A percentile compares a stretch with the other conserved stretches of the same genome.
Conservation (phyloP, 2,113 vertebrate genomes). For the Spilogale gracilis region DNA sequence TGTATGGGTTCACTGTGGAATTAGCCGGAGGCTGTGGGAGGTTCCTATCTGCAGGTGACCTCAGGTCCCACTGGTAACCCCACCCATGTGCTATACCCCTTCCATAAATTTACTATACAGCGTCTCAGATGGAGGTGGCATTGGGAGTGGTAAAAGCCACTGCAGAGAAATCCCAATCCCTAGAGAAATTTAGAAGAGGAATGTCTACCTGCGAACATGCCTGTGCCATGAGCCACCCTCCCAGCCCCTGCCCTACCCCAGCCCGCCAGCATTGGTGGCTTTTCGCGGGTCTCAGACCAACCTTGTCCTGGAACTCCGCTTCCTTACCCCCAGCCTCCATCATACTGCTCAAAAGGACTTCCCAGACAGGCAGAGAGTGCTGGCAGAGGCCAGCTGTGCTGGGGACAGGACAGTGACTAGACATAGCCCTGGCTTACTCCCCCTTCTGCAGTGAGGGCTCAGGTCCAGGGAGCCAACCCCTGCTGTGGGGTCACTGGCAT, state of each 20-base stretch:
- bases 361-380: not conserved
- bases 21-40: not conserved
- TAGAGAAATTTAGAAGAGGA: not conserved
- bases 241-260: too few relatives aligned
- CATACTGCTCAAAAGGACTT: not conserved
- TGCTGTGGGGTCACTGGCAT: not conserved
- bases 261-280: too few relatives aligned
- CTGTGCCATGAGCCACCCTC: not conserved
- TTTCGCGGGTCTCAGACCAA: not conserved
- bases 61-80: not conserved
- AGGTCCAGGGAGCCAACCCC: fast-evolving
- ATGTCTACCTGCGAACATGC: not conserved
- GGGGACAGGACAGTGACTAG: not conserved
- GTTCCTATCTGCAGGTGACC: not conserved
- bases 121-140: not conserved
- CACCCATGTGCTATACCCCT: fast-evolving
- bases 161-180: not conserved
- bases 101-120: not conserved
- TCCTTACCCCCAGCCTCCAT: not conserved
- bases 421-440: too few relatives aligned
- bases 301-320: not conserved
- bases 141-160: not conserved
- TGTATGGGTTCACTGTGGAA: not conserved
- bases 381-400: fast-evolving
- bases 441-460: not conserved